Conservation (phyloP, 1,140 invertebrate genomes). For the Drosophila dunni region DNA sequence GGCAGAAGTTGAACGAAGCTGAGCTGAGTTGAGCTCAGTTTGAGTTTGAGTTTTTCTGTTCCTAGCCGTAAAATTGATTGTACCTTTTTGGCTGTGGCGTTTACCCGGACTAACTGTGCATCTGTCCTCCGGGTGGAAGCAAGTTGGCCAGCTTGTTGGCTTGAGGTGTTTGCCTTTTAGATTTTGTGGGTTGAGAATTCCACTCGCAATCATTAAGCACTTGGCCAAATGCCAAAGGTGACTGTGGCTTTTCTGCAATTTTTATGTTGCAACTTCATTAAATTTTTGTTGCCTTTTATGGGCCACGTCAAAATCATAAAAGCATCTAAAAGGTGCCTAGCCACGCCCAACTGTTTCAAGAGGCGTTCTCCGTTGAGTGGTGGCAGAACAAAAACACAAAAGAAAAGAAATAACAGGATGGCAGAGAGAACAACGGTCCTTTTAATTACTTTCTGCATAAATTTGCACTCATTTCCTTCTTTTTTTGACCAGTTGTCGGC, state of each 20-base stretch:
- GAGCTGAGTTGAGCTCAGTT: conserved; percentile 1
- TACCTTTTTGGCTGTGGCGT: conserved; percentile 49
- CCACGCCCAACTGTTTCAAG: conserved; percentile 1
- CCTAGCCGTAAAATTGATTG: conserved; percentile 60
- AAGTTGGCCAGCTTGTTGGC: conserved; percentile 47
- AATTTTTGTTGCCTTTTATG: conserved; percentile 67
- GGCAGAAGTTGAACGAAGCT: neutral
- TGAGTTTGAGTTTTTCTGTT: neutral
- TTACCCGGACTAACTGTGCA: neutral
- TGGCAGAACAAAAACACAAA: neutral
- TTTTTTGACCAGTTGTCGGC: conserved; percentile 21
- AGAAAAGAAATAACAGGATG: conserved; percentile 17
- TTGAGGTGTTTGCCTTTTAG: conserved; percentile 56
- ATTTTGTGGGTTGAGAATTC: conserved; percentile 43
- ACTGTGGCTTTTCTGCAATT: conserved; percentile 48
- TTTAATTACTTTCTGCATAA: conserved; percentile 82
- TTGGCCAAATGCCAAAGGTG: conserved; percentile 23
- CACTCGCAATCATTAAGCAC: conserved; percentile 14
- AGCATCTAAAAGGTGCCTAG: conserved; percentile 53
- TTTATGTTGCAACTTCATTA: conserved; percentile 78
- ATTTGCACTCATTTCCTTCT: conserved; percentile 72
- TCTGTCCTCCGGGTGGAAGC: neutral
- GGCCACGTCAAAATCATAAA: conserved; percentile 65
- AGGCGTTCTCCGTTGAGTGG: conserved; percentile 5
- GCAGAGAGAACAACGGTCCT: conserved; percentile 58